Evolutionary conservation across 2,113 vertebrate genomes (phyloP), one percentile per base, ranked within the genome.

Genomic region (Stercorarius parasiticus): DNA sequence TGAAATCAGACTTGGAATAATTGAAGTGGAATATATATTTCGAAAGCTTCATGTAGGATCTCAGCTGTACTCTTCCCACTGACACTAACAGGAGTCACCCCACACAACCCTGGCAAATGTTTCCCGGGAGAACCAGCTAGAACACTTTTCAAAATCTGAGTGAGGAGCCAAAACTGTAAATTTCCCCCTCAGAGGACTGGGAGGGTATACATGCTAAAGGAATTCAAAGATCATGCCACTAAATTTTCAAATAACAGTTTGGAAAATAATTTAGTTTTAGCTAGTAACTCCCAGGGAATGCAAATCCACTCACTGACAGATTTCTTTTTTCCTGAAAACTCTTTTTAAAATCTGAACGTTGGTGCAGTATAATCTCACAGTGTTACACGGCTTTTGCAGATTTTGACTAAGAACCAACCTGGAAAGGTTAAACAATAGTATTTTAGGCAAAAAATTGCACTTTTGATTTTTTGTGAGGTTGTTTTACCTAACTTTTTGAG

Each of bases 11-110:
- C 55, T 88, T 76, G 42, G 34, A 78, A 69, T 49, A 56, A 52
- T 22, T 89, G 73, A 43, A 93, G 27, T 58, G 26, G 32, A 89
- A 73, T 32, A 83, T 21, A 34, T 36, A 66, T 93, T 97, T 92
- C 96, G 82, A 95, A 97, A 96, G 62, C 4, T 71, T 86, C 86
- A 86, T 49, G 26, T 66, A 66, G 53, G 36, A 80, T 82, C 58
- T 95, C 23, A 77, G 59, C 16, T 78, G 21, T 89, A 14, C 10
- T 82, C 5, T 88, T 97, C 52, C 20, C 52, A 88, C 27, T 82
- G 45, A 78, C 32, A 74, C 36, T 93, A 86, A 61, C 11, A 88
- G 74, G 62, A 88, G 4, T 53, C 71, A 87, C 13, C 16, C 79
- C 70, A 88, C 47, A 82, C 40, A 96, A 67, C 27, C 9, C 14